Conservation (phyloP, 2,888 invertebrate species). For the Eupithecia tripunctaria region DNA sequence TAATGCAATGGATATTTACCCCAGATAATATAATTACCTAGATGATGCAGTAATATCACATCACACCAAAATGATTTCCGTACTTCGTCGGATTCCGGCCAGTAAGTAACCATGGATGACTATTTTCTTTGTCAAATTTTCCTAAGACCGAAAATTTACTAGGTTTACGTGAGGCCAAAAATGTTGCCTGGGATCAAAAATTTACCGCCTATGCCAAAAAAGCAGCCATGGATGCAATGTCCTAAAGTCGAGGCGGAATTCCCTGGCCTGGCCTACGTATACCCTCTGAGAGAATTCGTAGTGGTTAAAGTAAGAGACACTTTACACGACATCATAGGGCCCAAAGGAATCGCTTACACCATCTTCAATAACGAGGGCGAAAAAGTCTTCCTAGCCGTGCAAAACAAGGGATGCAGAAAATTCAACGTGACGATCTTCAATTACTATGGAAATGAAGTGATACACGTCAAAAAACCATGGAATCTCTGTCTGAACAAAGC, state of each 20-base stretch:
- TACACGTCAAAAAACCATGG: conserved; percentile 54
- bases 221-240: conserved; percentile 65
- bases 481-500: conserved; percentile 50
- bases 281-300: conserved; percentile 57
- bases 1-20: neutral
- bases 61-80: neutral
- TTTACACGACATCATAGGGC: conserved; percentile 59
- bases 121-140: neutral
- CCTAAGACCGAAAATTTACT: neutral
- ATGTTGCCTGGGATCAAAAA: neutral
- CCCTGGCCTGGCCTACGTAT: conserved; percentile 65
- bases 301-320: conserved; percentile 56
- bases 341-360: conserved; percentile 55
- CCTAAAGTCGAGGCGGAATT: conserved; percentile 52
- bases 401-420: conserved; percentile 46
- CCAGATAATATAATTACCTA: neutral
- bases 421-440: conserved; percentile 64
- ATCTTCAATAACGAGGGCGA: conserved; percentile 64
- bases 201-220: neutral
- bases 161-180: neutral
- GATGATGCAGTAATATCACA: neutral
- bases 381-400: conserved; percentile 66
- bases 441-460: conserved; percentile 67
- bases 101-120: neutral
- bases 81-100: neutral